Evolutionary conservation across 1,140 invertebrate species (phyloP).

Genomic region (Maconellicoccus hirsutus): DNA sequence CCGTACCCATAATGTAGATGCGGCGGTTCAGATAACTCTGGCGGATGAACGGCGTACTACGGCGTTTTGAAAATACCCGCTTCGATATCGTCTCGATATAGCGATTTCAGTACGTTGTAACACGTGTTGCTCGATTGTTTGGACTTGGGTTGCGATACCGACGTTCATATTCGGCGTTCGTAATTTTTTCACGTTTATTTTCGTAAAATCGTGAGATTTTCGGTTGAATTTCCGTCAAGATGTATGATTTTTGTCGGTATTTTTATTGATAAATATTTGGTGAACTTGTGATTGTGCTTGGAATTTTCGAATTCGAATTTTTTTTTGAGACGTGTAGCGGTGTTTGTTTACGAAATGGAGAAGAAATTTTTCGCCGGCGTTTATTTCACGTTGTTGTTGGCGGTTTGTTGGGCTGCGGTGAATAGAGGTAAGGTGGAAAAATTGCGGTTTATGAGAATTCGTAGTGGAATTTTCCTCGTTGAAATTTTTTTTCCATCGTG

Average conservation of each 20-base stretch:
- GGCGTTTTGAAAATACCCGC: neutral
- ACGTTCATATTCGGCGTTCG: neutral
- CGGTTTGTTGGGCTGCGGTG: neutral
- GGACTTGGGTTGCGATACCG: neutral
- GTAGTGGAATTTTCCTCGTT: too few species aligned
- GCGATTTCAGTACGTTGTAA: neutral
- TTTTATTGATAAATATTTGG: too few species aligned
- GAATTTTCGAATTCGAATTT: neutral
- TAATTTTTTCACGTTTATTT: too few species aligned
- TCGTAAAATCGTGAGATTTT: too few species aligned
- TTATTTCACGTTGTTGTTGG: neutral
- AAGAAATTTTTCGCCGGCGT: neutral
- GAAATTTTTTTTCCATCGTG: too few species aligned
- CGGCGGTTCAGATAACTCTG: too few species aligned
- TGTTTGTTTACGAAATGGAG: neutral
- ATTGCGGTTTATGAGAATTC: too few species aligned
- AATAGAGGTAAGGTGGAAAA: neutral
- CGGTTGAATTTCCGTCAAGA: too few species aligned
- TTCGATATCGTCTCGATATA: neutral
- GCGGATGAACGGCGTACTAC: neutral
- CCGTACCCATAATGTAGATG: too few species aligned
- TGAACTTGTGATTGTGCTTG: too few species aligned
- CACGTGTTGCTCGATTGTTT: slow-evolving; percentile 7
- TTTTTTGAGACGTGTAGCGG: neutral
- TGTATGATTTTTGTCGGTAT: too few species aligned